Evolutionary conservation across 1,140 invertebrate species (phyloP), one percentile per base, ranked within the genome.

Genomic region (Oryctes rhinoceros): DNA sequence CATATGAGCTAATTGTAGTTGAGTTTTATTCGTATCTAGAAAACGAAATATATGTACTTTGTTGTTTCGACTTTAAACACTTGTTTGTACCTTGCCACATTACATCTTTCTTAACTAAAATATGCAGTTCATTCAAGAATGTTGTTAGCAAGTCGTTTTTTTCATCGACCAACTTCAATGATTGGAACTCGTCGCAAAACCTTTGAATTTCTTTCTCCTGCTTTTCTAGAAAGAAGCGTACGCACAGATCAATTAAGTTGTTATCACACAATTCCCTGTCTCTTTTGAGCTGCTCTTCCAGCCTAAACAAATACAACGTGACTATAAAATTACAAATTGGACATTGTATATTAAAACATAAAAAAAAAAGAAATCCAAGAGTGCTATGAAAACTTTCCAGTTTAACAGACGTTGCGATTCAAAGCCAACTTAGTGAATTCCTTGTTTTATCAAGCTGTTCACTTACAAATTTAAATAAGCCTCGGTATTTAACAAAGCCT

Each of bases 181-280:
- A 89, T 82, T 93, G 91, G 86, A 98, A 98, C 83, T 96, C 94
- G 0, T 91, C 86, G 24, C 93, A 93, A 85, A 98, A 97, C 44
- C 89, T 86, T 37, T 90, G 86, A 20, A 97, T 84, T 44, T 90
- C 88, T 11, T 87, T 82, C 85, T 97, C 94, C 78, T 92, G 90
- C 83, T 91, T 90, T 81, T 96, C 93, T 59, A 98, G 86, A 88
- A 96, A 97, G 77, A 95, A 89, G 44, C 93, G 88, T 0, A 97
- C 94, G 85, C 95, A 95, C 0, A 96, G 91, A 37, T 93, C 92
- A 13, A 96, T 91, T 47, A 98, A 89, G 86, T 95, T 96, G 82
- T 93, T 92, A 84, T 92, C 92, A 80, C 94, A 94, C 24, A 96
- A 93, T 65, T 91, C 90, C 78, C 93, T 92, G 84, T 97, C 95